Evolutionary conservation across 2,888 invertebrate genomes (phyloP), one percentile per base, ranked within the genome.

Genomic region (Himalopsyche japonica): DNA sequence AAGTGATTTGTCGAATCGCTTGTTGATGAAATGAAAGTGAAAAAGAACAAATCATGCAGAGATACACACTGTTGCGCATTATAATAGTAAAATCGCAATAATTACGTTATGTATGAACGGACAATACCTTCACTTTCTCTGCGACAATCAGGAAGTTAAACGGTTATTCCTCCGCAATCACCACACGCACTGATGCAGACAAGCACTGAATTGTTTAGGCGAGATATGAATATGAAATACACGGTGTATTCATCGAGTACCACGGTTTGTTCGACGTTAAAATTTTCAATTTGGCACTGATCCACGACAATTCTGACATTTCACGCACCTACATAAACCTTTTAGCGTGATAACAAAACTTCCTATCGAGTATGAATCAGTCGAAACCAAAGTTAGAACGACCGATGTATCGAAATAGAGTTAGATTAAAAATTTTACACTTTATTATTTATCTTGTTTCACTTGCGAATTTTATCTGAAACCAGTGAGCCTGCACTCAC

Each of bases 281-380:
- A 84, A 82, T 82, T 81, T 70, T 85, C 49, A 85, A 83, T 82
- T 90, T 91, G 91, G 91, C 91, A 91, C 89, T 86, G 89, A 89
- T 91, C 91, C 90, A 91, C 90, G 89, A 90, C 91, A 90, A 90
- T 89, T 91, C 90, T 92, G 92, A 92, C 92, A 90, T 91, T 91
- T 91, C 90, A 90, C 90, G 83, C 79, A 83, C 49, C 83, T 83
- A 85, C 81, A 76, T 78, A 80, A 82, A 83, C 48, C 81, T 81
- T 78, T 77, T 83, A 70, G 82, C 81, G 85, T 83, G 85, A 85
- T 81, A 78, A 85, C 85, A 81, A 83, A 78, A 85, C 77, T 79
- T 81, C 81, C 81, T 81, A 81, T 79, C 48, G 70, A 79, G 70
- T 83, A 64, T 30, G 30, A n/a, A 32, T 12, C 8, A 10, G 47